Base-by-base conservation (phyloP, 2,113 vertebrate species). In the Syngnathus typhle region DNA sequence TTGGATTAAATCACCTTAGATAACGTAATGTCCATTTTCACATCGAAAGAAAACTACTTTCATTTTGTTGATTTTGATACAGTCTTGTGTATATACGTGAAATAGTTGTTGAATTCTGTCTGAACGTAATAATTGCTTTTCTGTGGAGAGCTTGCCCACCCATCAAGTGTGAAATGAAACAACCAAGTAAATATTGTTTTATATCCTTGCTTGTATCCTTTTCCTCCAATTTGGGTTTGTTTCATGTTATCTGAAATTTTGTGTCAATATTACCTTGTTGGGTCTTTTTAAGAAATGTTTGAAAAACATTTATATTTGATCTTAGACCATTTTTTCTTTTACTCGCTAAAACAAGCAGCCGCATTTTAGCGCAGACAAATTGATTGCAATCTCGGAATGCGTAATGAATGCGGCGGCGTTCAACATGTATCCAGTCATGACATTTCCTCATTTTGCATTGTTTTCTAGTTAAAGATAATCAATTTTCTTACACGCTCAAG, bases 391-490 rank as follows among this genome's bases (percentile, higher is more conserved):
- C 55, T 76, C 56, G 65, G 63, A 73, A 51, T 18, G 54, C 55
- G 54, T 86, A 88, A 84, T 81, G 82, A 80, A 74, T 15, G 65
- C 63, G 71, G 65, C 63, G 71, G 77, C 72, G 75, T 78, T 73
- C 75, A 79, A 70, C 82, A 85, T 81, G 79, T 82, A 67, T 75
- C 79, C 72, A 75, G 73, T 86, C 80, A 84, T 86, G 80, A 78
- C 64, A 66, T 51, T 75, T 81, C 64, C 71, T 73, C 73, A 69
- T 75, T 80, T 75, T 68, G 70, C 78, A 84, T 89, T 79, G 84
- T 83, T 86, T 84, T 85, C 82, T 74, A 80, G 78, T 90, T 88
- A 84, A 83, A 86, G 77, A 79, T 88, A 85, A 90, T 91, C 82
- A 77, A 84, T 87, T 81, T 88, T 68, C 71, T 71, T 69, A 73